phyloP scores from a whole-genome alignment of 2,797 vertebrate genomes.

The Jordanella pulchra region DNA sequence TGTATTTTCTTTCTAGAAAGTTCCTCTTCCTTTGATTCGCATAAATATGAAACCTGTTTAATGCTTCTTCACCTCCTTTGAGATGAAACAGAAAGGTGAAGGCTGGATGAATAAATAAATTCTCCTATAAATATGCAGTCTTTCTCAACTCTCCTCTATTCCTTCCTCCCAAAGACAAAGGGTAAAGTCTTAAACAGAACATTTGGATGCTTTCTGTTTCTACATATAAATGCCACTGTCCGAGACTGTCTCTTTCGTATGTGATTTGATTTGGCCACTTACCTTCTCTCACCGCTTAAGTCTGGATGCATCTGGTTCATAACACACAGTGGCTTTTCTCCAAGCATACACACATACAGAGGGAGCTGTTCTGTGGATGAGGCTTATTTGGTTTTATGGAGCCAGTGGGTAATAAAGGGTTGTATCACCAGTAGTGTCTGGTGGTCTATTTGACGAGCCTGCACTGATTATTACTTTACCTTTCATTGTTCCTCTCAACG shows the following conservation, averaged over 20 bases:
- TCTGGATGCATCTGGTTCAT: constrained; percentile 22
- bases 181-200: constrained; percentile 39
- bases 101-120: constrained; percentile 49
- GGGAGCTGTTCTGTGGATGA: constrained; percentile 24
- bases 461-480: constrained; percentile 59
- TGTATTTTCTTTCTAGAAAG: constrained; percentile 41
- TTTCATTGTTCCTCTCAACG: constrained; percentile 34
- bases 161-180: neutral
- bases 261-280: constrained; percentile 48
- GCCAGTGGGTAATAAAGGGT: constrained; percentile 50
- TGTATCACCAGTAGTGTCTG: constrained; percentile 49
- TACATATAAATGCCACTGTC: constrained; percentile 21
- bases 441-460: constrained; percentile 42
- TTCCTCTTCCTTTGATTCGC: constrained; percentile 45
- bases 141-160: constrained; percentile 24
- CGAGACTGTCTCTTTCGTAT: constrained; percentile 32
- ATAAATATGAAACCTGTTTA: constrained; percentile 44
- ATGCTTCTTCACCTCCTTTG: constrained; percentile 31
- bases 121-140: constrained; percentile 48
- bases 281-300: constrained; percentile 25
- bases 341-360: constrained; percentile 5
- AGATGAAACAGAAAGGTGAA: constrained; percentile 44
- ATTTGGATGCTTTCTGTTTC: constrained; percentile 40
- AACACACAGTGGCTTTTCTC: constrained; percentile 2
- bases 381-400: constrained; percentile 65